phyloP scores from a whole-genome alignment of 2,888 invertebrate genomes.

The Mactromeris polynyma region DNA sequence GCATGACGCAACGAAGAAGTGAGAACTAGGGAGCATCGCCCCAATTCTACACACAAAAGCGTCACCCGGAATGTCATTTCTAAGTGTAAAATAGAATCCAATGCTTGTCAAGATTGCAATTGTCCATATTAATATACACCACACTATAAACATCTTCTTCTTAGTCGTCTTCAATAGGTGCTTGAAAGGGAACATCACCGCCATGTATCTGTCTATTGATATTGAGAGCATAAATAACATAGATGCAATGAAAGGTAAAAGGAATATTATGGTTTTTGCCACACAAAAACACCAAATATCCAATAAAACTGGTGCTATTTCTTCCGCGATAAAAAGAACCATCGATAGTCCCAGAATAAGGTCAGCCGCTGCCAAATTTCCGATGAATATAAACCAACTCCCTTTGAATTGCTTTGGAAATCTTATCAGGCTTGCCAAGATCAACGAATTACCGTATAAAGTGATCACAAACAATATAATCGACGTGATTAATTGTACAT shows the following conservation, averaged over 20 bases:
- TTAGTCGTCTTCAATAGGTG: constrained; percentile 16
- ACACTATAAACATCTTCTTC: background rate
- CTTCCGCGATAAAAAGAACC: constrained; percentile 5
- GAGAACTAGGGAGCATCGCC: background rate
- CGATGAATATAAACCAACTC: constrained; percentile 30
- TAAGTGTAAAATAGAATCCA: background rate
- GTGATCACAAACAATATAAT: constrained; percentile 6
- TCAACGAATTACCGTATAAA: constrained; percentile 31
- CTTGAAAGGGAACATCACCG: constrained; percentile 28
- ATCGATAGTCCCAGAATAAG: constrained; percentile 22
- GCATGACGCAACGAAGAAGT: background rate
- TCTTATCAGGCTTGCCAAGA: constrained; percentile 25
- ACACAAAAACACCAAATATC: constrained; percentile 19
- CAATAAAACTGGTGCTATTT: constrained; percentile 5
- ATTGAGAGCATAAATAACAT: too few species aligned
- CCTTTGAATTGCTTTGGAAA: constrained; percentile 20
- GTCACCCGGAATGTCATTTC: background rate
- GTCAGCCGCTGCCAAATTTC: constrained; percentile 37
- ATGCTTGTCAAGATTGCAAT: background rate
- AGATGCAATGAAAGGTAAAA: too few species aligned
- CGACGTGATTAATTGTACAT: background rate
- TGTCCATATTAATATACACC: background rate
- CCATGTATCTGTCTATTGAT: constrained; percentile 35
- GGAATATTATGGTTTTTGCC: background rate
- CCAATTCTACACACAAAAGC: constrained; percentile 31